Evolutionary conservation across 2,888 invertebrate species (phyloP), one percentile per base, ranked within the genome.

Genomic region (Phyllotreta cruciferae): DNA sequence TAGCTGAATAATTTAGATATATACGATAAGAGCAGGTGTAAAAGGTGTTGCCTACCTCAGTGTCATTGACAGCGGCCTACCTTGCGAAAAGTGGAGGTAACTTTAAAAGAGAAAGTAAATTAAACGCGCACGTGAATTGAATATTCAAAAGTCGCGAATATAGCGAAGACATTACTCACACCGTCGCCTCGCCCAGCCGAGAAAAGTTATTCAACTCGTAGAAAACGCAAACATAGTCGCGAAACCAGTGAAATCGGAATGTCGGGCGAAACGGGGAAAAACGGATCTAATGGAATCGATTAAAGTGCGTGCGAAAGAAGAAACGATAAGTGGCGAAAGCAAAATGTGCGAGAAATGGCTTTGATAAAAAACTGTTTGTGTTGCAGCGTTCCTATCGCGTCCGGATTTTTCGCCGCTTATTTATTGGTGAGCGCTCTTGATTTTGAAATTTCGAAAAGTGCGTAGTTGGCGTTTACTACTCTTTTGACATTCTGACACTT

Each of bases 381-480:
- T 75, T 83, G 83, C 74, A 81, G 81, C 73, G 77, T 83, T 61
- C 78, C 80, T 36, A 80, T 83, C 57, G 82, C 81, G 24, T 80
- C 80, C 60, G 82, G 82, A 75, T 81, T 83, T 74, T 79, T 81
- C 56, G 82, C 82, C 5, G 79, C 83, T 56, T 83, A 82, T 75
- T 75, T 81, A 42, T 70, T 82, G 80, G 83, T 83, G 74, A 77
- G 79, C 75, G 53, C 38, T 62, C 5, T 36, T 54, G 5, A 41
- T 3, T 41, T n/a, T n/a, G 41, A 41, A 41, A 41, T 24, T 34
- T 3, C 35, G 7, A 49, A 6, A 10, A 34, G 35, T 49, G 6
- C 13, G 37, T 52, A 36, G 11, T 8, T 37, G 35, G 13, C 8
- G 1, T 54, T 39, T 14, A 37, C 2, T 5, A 5, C 1, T 54